These are phyloP conservation scores for Collichthys lucidus DNA, from an alignment of 2,113 vertebrate species.

Conservation along the genomic window DNA sequence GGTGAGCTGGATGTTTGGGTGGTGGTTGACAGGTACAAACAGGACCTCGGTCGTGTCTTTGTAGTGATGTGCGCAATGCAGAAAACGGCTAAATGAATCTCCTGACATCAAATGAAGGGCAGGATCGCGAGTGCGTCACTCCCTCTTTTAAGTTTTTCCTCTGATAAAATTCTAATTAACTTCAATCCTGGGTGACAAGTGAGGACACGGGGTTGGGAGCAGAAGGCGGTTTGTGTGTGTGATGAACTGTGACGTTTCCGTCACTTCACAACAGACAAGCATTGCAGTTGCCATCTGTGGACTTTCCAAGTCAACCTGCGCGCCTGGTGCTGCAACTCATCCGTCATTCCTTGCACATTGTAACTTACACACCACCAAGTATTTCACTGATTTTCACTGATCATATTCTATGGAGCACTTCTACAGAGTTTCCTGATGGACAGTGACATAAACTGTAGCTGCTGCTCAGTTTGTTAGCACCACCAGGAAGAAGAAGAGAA, in stretches of 20 bases:
- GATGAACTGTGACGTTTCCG: constrained; percentile 2
- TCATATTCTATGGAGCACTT: too few relatives aligned
- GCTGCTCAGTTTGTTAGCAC: too few relatives aligned
- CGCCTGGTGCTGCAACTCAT: constrained; percentile 1
- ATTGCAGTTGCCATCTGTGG: neutral
- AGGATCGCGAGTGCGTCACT: constrained; percentile 46
- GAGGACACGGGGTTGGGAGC: constrained; percentile 10
- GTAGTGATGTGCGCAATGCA: constrained; percentile 10
- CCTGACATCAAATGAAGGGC: constrained; percentile 68
- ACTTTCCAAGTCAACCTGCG: neutral
- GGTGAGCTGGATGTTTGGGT: constrained; percentile 8
- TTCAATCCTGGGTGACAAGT: constrained; percentile 39
- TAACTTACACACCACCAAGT: too few relatives aligned
- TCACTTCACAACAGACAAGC: constrained; percentile 5
- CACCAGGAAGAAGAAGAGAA: too few relatives aligned
- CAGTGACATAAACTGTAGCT: too few relatives aligned
- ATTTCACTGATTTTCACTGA: too few relatives aligned
- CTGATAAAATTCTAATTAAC: constrained; percentile 78
- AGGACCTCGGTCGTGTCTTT: constrained; percentile 38
- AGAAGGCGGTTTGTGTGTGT: neutral
- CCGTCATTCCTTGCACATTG: too few relatives aligned
- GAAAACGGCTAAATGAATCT: constrained; percentile 49
- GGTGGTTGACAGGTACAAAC: constrained; percentile 29
- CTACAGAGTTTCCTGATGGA: too few relatives aligned
- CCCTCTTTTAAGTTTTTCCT: constrained; percentile 70